Evolutionary conservation across 2,888 invertebrate species (phyloP).

Genomic region (Pyrrhia umbra): DNA sequence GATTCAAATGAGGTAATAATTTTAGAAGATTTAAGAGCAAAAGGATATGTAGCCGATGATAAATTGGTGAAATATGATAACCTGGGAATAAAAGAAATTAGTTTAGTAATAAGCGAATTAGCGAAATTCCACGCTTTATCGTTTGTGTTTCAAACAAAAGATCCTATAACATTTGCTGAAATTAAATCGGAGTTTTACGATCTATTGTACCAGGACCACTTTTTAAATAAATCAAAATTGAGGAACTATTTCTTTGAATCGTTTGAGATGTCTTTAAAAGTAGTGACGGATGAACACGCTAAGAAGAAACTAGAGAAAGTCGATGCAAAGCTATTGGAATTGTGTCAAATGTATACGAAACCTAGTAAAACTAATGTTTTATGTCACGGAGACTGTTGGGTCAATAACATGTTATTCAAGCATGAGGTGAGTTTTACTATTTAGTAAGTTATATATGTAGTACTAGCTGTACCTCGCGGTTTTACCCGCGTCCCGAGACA

Average conservation of each 20-base stretch:
- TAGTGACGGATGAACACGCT: slow-evolving; percentile 69
- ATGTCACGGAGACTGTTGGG: slow-evolving; percentile 86
- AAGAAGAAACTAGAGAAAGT: slow-evolving; percentile 71
- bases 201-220: slow-evolving; percentile 77
- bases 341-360: slow-evolving; percentile 73
- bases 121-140: slow-evolving; percentile 84
- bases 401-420: slow-evolving; percentile 80
- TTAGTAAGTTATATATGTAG: no score
- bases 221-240: slow-evolving; percentile 79
- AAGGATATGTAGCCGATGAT: slow-evolving; percentile 74
- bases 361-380: slow-evolving; percentile 76
- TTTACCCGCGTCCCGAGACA: no score
- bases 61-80: slow-evolving; percentile 71
- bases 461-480: no score
- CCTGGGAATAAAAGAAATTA: slow-evolving; percentile 70
- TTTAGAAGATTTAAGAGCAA: slow-evolving; percentile 76
- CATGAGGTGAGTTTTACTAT: slow-evolving; percentile 66
- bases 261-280: slow-evolving; percentile 76
- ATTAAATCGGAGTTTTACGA: slow-evolving; percentile 73
- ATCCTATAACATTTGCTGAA: slow-evolving; percentile 64
- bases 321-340: slow-evolving; percentile 70
- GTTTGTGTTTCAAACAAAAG: slow-evolving; percentile 72
- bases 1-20: slow-evolving; percentile 80
- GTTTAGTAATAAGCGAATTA: slow-evolving; percentile 73
- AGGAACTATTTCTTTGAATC: slow-evolving; percentile 80